Base-by-base conservation (phyloP, 2,888 invertebrate species). In the Oscheius sp. region DNA sequence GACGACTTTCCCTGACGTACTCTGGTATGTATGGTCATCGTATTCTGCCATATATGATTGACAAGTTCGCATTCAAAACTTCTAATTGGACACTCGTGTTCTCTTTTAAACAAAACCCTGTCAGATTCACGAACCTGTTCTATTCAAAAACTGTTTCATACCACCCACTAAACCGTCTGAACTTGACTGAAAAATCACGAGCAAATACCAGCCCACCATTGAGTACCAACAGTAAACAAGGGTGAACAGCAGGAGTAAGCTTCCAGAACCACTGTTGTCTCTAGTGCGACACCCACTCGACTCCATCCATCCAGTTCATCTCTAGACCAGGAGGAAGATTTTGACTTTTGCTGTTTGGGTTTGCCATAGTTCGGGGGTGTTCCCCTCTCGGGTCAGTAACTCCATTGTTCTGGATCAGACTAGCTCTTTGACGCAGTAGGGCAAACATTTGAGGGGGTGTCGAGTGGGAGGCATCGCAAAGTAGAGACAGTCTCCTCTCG, bases 391-490 rank as follows among this genome's bases (percentile, higher is more conserved):
- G 42, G 37, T 47, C 29, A 63, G 21, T 48, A 50, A n/a, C 13
- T 63, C 63, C 29, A 32, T 63, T 63, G 63, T 63, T 33, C 35
- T 4, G 33, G 2, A 37, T 60, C 37, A 10, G 35, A 37, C 35
- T 11, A 58, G 13, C 58, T 3, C 50, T 13, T 11, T 21, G 29
- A 53, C n/a, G 21, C 21, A 21, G 21, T 21, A 21, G 21, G 21
- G 21, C 53, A 53, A 29, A 53, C 3, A 9, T 3, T 10, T 53
- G 11, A 4, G 53, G 29, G 48, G 47, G 50, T 4, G 11, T 32
- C 32, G n/a, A 29, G 47, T 21, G 29, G 63, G 63, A 50, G 48
- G 63, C n/a, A 47, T 63, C 48, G 48, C 21, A 47, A 48, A 63
- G 13, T 42, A 42, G 48, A 7, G 2, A 7, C 21, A 35, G 60